Base-by-base conservation (phyloP, 2,797 vertebrate species). In the Melanotaenia parkinsoni region DNA sequence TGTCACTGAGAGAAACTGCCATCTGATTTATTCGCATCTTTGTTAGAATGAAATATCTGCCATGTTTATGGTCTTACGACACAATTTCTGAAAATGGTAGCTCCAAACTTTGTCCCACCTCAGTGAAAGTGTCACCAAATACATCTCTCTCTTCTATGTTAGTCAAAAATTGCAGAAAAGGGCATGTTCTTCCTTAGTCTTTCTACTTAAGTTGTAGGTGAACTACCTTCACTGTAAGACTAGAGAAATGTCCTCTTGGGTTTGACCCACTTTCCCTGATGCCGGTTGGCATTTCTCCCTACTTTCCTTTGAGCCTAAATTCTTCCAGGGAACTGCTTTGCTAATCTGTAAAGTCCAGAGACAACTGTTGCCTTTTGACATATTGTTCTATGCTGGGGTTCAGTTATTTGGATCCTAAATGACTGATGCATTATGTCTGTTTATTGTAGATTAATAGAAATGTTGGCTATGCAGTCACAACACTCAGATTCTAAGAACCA, bases 211-310 rank as follows among this genome's bases (percentile, higher is more conserved):
- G 43, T 57, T 68, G 24, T 58, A 12, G 35, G 4, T 66, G 47
- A 59, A 54, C 33, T 58, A 43, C 16, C 61, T 43, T 32, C 18
- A 11, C 30, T 58, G n/a, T 53, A 32, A 80, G 58, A 63, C 43
- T 12, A 58, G 26, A 77, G 30, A 28, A 20, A 56, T 69, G 53
- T 63, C 72, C 82, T 76, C 40, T 58, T 76, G 60, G 79, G 72
- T 63, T 81, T 86, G 72, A 77, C 65, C 79, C 68, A 80, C 63
- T 87, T 84, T 71, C 37, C 56, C 33, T 77, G 59, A 68, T 64
- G 35, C 33, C 9, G 11, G 58, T 74, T 53, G 65, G 57, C 54
- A 43, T 79, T 66, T 77, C 28, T 53, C 47, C 73, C 16, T 51
- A 14, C 58, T 77, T 26, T 76, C n/a, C 56, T 53, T 74, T 0